These are phyloP conservation scores for Cebus imitator DNA, from an alignment of 2,113 vertebrate species.

Conservation along the genomic window DNA sequence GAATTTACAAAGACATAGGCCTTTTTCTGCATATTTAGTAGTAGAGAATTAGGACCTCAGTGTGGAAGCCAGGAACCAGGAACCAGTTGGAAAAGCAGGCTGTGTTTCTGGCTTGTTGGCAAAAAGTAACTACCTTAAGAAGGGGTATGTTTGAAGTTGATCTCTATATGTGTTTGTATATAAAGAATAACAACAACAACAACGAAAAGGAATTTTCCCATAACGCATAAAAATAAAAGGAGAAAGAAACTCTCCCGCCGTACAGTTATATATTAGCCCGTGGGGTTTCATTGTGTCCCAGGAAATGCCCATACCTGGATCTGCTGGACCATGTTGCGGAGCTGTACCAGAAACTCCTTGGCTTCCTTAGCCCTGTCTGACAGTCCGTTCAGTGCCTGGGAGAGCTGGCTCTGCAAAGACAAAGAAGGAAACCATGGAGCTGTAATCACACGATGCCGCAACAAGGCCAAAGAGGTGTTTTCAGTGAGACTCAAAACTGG, in stretches of 20 bases:
- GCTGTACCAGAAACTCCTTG: conserved; percentile 97
- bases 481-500: not conserved
- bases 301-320: conserved; percentile 90
- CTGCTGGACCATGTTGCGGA: conserved; percentile 97
- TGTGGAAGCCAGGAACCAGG: not conserved
- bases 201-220: not conserved
- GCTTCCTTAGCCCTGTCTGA: conserved; percentile 98
- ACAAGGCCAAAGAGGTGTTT: not conserved
- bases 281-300: not conserved
- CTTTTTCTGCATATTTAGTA: not conserved
- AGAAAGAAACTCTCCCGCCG: not conserved
- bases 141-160: not conserved
- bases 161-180: not conserved
- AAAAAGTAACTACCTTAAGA: not conserved
- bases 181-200: not conserved
- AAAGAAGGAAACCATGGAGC: not conserved
- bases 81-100: not conserved
- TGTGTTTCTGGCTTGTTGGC: not conserved
- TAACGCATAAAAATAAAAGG: not conserved
- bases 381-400: conserved; percentile 95
- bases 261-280: not conserved
- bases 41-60: not conserved
- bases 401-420: conserved; percentile 93
- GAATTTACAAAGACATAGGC: not conserved
- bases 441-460: not conserved